A percentile compares a stretch with the other conserved stretches of the same genome.
phyloP scores from a whole-genome alignment of 2,113 vertebrate species.

The Mirounga angustirostris region DNA sequence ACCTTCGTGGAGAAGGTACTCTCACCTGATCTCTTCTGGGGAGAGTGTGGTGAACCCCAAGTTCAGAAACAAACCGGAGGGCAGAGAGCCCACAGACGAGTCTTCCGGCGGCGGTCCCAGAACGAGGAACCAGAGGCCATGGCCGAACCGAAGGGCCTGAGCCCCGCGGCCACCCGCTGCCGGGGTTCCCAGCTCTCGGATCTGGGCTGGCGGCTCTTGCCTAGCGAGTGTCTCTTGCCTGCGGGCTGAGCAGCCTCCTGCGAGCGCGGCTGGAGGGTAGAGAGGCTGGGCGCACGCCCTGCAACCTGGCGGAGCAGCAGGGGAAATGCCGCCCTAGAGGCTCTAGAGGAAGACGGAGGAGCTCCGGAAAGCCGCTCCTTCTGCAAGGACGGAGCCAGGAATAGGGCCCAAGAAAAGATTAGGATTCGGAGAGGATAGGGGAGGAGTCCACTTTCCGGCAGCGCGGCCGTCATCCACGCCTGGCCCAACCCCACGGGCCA shows the following conservation, averaged over 20 bases:
- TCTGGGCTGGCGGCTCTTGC: not conserved
- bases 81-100: not conserved
- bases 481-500: too few species aligned
- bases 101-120: not conserved
- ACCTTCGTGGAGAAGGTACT: not conserved
- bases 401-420: not conserved
- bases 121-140: not conserved
- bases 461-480: fast-evolving
- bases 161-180: not conserved
- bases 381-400: not conserved
- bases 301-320: not conserved
- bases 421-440: not conserved
- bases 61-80: not conserved
- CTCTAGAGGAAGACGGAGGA: not conserved
- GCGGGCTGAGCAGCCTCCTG: not conserved
- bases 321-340: not conserved
- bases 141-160: not conserved
- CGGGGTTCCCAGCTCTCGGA: not conserved
- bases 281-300: not conserved
- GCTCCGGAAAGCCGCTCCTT: not conserved
- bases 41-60: not conserved
- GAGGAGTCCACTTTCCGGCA: not conserved
- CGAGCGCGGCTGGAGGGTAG: not conserved
- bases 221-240: not conserved
- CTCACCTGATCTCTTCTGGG: not conserved